Evolutionary conservation across 64 coral and sea anemone species (phyloP).

Genomic region (Pocillopora verrucosa): DNA sequence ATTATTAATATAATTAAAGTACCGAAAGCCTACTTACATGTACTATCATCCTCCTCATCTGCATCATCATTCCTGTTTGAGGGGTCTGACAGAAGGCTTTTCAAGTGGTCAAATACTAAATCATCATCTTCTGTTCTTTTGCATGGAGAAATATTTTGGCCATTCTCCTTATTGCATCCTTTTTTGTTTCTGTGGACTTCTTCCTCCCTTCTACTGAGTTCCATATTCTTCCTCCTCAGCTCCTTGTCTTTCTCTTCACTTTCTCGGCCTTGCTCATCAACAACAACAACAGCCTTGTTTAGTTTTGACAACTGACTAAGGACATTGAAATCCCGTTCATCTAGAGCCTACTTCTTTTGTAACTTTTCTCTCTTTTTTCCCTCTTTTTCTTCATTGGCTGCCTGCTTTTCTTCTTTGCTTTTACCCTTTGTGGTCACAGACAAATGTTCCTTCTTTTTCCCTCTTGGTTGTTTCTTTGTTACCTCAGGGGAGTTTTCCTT

Average conservation of each 20-base stretch:
- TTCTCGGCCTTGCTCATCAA: slow-evolving; percentile 39
- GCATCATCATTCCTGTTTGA: slow-evolving; percentile 11
- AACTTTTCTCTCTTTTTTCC: slow-evolving; percentile 42
- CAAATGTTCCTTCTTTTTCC: not conserved
- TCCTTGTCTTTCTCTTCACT: slow-evolving; percentile 47
- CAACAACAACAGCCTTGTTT: slow-evolving; percentile 38
- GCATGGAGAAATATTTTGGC: no score
- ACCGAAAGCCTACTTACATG: slow-evolving; percentile 32
- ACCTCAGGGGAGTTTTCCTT: not conserved
- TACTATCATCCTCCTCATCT: not conserved
- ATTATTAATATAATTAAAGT: not conserved
- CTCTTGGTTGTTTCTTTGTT: not conserved
- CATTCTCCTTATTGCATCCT: not conserved
- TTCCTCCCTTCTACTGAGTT: slow-evolving; percentile 23
- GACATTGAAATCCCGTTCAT: slow-evolving; percentile 60
- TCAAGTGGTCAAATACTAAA: slow-evolving; percentile 13
- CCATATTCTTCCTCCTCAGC: slow-evolving; percentile 19
- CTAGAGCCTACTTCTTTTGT: slow-evolving; percentile 53
- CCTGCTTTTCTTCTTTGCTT: slow-evolving; percentile 23
- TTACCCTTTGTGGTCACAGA: not conserved
- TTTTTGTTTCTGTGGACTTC: slow-evolving; percentile 10
- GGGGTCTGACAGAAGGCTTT: not conserved
- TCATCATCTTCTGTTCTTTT: not conserved
- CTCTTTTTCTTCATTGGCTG: slow-evolving; percentile 9
- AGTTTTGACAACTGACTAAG: slow-evolving; percentile 38